A percentile compares a stretch with the other conserved stretches of the same genome.
phyloP scores from a whole-genome alignment of 2,888 invertebrate genomes.

The Azorinus chamasolen region DNA sequence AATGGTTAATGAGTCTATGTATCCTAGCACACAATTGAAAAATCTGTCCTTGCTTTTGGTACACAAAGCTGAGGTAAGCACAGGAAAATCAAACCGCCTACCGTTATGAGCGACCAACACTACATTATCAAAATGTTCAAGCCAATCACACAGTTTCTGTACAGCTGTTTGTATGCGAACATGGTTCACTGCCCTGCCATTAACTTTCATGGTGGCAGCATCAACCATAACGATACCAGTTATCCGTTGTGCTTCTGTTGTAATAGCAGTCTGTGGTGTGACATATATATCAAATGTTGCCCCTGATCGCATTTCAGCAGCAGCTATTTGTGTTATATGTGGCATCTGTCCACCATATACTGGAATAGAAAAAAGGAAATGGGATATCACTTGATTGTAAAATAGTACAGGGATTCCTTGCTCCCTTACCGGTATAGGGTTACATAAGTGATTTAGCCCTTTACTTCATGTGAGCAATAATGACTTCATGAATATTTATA shows the following conservation, averaged over 20 bases:
- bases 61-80: slow-evolving; percentile 14
- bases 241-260: slow-evolving; percentile 13
- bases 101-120: slow-evolving; percentile 51
- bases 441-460: background rate
- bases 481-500: too few relatives aligned
- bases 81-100: slow-evolving; percentile 45
- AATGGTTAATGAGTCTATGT: slow-evolving; percentile 29
- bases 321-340: slow-evolving; percentile 50
- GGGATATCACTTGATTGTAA: background rate
- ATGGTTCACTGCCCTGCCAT: slow-evolving; percentile 11
- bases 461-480: background rate
- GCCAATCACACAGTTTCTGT: slow-evolving; percentile 16
- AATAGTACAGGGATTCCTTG: too few relatives aligned
- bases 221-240: slow-evolving; percentile 28
- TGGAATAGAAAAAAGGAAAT: slow-evolving; percentile 17
- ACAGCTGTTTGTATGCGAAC: slow-evolving; percentile 10
- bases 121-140: slow-evolving; percentile 24
- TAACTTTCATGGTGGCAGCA: slow-evolving; percentile 9
- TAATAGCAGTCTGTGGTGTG: slow-evolving; percentile 25
- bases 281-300: slow-evolving; percentile 17
- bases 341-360: slow-evolving; percentile 37
- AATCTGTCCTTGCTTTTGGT: background rate
- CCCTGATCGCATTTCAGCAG: slow-evolving; percentile 10
- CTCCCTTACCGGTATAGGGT: too few relatives aligned
- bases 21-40: slow-evolving; percentile 13